Evolutionary conservation across 2,797 vertebrate genomes (phyloP).

Genomic region (Cephalopachus bancanus): DNA sequence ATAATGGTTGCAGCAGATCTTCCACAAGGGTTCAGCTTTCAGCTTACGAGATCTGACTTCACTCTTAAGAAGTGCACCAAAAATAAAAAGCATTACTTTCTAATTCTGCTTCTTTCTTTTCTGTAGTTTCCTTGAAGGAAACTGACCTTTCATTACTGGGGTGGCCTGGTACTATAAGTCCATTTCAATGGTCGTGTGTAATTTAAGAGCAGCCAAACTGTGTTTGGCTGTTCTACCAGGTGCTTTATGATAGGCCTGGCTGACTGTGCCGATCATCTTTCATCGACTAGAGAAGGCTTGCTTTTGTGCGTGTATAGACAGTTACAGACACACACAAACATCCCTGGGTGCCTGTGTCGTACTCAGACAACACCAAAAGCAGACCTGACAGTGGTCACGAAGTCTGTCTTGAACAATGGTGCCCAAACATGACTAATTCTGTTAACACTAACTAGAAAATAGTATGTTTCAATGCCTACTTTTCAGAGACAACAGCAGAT

Average conservation of each 20-base stretch:
- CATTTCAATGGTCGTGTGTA: neutral
- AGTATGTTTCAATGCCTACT: neutral
- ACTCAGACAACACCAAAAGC: constrained; percentile 52
- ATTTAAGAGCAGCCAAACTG: neutral
- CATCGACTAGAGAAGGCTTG: neutral
- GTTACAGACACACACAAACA: constrained; percentile 69
- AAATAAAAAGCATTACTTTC: constrained; percentile 21
- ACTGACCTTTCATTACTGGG: constrained; percentile 40
- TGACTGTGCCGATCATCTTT: neutral
- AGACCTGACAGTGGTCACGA: constrained; percentile 31
- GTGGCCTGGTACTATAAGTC: constrained; percentile 43
- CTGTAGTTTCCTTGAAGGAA: neutral
- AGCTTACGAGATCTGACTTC: constrained; percentile 68
- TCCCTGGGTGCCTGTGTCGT: neutral
- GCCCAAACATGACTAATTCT: neutral
- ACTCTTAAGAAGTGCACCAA: constrained; percentile 51
- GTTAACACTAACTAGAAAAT: neutral
- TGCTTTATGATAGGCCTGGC: neutral
- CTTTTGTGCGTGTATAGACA: constrained; percentile 68
- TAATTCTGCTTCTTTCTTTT: constrained; percentile 81
- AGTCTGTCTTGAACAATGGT: neutral
- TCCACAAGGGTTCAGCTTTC: constrained; percentile 81
- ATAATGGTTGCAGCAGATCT: constrained; percentile 97
- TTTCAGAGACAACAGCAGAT: neutral
- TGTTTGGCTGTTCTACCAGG: neutral